Evolutionary conservation across 2,113 vertebrate species (phyloP).

Genomic region (Lampris megalopsis): DNA sequence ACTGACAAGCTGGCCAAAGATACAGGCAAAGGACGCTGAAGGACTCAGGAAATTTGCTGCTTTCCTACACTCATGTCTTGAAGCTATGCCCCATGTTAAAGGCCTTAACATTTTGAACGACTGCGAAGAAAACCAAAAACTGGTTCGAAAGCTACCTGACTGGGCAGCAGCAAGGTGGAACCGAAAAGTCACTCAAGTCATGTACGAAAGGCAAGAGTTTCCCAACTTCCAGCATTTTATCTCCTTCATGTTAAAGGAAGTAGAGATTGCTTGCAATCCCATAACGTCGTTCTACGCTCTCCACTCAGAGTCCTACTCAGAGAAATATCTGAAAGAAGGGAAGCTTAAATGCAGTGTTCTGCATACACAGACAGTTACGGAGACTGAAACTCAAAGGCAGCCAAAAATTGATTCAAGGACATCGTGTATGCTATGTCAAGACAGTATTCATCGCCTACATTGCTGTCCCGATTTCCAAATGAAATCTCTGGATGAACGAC

Average conservation of each 20-base stretch:
- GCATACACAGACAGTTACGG: constrained; percentile 15
- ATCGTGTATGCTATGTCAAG: constrained; percentile 9
- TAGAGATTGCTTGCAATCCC: constrained; percentile 16
- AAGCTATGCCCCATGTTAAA: constrained; percentile 30
- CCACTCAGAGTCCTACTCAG: neutral
- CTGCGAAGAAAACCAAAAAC: constrained; percentile 39
- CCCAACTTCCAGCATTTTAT: constrained; percentile 20
- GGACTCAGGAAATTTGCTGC: constrained; percentile 6
- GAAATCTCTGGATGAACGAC: neutral
- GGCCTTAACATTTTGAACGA: constrained; percentile 26
- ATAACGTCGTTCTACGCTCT: neutral
- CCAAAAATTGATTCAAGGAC: neutral
- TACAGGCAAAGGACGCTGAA: constrained; percentile 3
- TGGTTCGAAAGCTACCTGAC: constrained; percentile 23
- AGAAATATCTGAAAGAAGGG: neutral
- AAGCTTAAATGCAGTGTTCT: constrained; percentile 6
- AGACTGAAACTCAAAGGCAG: neutral
- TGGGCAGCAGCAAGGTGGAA: constrained; percentile 20
- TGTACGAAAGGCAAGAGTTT: constrained; percentile 8
- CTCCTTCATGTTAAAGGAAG: constrained; percentile 13
- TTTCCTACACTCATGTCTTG: constrained; percentile 18
- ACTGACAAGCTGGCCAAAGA: constrained; percentile 2
- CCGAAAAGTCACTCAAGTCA: neutral
- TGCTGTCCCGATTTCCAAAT: neutral
- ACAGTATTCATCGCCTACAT: too few relatives aligned